Conservation (phyloP, 2,888 invertebrate species). For the Margaritifera margaritifera region DNA sequence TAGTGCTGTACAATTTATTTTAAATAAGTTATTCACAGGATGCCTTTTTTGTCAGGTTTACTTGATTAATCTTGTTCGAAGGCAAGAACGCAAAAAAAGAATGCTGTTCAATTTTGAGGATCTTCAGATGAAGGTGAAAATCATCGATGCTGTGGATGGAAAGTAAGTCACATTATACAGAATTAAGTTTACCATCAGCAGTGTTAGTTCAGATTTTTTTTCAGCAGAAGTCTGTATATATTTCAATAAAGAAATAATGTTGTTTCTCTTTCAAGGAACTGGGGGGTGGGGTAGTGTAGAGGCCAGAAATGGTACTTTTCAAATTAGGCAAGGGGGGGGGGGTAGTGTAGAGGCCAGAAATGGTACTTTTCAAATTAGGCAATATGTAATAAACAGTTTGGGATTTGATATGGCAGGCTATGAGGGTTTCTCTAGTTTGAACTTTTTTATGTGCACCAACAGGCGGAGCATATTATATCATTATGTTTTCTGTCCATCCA, state of each 20-base stretch:
- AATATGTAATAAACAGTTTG: no score
- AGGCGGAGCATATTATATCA: no score
- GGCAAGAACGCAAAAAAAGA: constrained; percentile 84
- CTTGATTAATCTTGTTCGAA: constrained; percentile 91
- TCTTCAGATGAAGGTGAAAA: constrained; percentile 84
- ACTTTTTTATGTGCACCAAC: no score
- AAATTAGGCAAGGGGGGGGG: no score
- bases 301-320: no score
- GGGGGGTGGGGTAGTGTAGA: no score
- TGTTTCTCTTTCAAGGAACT: not conserved
- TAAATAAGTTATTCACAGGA: no score
- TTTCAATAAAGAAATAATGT: not conserved
- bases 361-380: no score
- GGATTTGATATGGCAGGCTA: no score
- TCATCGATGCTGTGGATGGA: constrained; percentile 91
- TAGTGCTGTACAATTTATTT: not conserved
- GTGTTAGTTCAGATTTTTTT: not conserved
- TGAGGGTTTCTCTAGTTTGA: no score
- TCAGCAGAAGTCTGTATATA: not conserved
- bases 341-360: no score
- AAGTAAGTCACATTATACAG: constrained; percentile 77
- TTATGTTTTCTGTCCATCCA: no score
- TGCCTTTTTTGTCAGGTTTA: constrained; percentile 74
- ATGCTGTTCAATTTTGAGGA: constrained; percentile 88
- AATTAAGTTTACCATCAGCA: not conserved